A percentile compares a stretch with the other conserved stretches of the same genome.
Evolutionary conservation across 2,888 invertebrate species (phyloP).

Genomic region (Myopa tessellatipennis): DNA sequence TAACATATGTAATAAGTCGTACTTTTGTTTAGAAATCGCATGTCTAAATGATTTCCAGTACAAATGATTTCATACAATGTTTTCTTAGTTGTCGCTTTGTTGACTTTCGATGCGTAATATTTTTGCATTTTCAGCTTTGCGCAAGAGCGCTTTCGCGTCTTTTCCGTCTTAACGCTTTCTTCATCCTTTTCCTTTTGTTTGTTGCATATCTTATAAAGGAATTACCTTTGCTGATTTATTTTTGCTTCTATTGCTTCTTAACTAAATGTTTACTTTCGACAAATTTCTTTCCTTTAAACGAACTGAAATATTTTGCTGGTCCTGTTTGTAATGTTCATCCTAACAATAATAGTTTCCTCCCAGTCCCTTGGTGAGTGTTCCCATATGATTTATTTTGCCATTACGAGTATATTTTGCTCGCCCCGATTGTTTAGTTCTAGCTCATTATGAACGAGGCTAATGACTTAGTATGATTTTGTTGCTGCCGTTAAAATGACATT

Average conservation of each 20-base stretch:
- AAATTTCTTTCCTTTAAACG: background rate
- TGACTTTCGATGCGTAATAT: slow-evolving; percentile 32
- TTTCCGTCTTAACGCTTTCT: background rate
- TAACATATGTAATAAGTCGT: background rate
- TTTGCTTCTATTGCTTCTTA: background rate
- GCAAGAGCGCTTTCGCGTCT: background rate
- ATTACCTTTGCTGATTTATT: slow-evolving; percentile 12
- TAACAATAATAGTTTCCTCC: too few species aligned
- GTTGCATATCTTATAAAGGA: slow-evolving; percentile 30
- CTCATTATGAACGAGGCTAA: slow-evolving; percentile 39
- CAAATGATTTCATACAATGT: background rate
- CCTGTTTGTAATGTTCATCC: background rate
- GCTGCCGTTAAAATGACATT: slow-evolving; percentile 18
- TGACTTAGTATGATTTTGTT: slow-evolving; percentile 34
- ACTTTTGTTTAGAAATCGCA: too few species aligned
- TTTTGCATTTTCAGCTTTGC: slow-evolving; percentile 19
- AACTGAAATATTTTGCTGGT: background rate
- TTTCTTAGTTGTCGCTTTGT: background rate
- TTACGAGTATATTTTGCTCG: too few species aligned
- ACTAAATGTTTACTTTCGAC: background rate
- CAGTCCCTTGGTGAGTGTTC: too few species aligned
- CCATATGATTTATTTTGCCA: too few species aligned
- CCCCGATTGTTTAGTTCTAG: too few species aligned
- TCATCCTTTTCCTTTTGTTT: slow-evolving; percentile 20
- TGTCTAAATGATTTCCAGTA: background rate